Evolutionary conservation across 2,797 vertebrate species (phyloP).

Genomic region (Nasua narica): DNA sequence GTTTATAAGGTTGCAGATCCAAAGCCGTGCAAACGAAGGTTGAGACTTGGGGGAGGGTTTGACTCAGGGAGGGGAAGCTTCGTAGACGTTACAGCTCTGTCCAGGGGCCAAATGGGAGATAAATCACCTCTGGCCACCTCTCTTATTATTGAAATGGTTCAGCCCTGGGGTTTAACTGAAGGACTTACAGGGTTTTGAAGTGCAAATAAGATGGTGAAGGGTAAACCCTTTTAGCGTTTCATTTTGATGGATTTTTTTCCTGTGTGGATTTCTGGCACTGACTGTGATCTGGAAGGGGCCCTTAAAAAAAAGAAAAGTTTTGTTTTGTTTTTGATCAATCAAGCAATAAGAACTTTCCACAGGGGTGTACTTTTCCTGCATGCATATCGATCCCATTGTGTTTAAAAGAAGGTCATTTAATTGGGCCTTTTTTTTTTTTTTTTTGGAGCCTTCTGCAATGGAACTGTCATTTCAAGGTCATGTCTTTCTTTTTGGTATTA

Average conservation of each 20-base stretch:
- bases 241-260: conserved; percentile 86
- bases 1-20: conserved; percentile 65
- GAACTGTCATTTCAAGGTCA: conserved; percentile 84
- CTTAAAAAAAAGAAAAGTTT: conserved; percentile 68
- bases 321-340: conserved; percentile 87
- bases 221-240: conserved; percentile 86
- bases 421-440: conserved; percentile 71
- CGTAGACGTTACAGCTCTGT: conserved; percentile 82
- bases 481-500: conserved; percentile 75
- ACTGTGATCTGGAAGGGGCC: conserved; percentile 83
- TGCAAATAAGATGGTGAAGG: conserved; percentile 87
- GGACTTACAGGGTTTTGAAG: conserved; percentile 87
- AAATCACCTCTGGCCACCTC: conserved; percentile 84
- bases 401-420: conserved; percentile 84
- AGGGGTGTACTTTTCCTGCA: conserved; percentile 80
- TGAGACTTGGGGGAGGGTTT: conserved; percentile 46
- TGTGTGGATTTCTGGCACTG: conserved; percentile 85
- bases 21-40: conserved; percentile 45
- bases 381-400: conserved; percentile 83
- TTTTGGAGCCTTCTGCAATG: conserved; percentile 57
- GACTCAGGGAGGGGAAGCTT: conserved; percentile 67
- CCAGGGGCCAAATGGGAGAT: conserved; percentile 85
- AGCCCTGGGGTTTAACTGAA: conserved; percentile 85
- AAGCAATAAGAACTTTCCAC: conserved; percentile 83
- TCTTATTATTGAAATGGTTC: conserved; percentile 85